Percentiles rank a stretch among this genome's conserved stretches.
These are phyloP conservation scores for Suricata suricatta DNA, from an alignment of 2,113 vertebrate genomes.

Conservation along the genomic window DNA sequence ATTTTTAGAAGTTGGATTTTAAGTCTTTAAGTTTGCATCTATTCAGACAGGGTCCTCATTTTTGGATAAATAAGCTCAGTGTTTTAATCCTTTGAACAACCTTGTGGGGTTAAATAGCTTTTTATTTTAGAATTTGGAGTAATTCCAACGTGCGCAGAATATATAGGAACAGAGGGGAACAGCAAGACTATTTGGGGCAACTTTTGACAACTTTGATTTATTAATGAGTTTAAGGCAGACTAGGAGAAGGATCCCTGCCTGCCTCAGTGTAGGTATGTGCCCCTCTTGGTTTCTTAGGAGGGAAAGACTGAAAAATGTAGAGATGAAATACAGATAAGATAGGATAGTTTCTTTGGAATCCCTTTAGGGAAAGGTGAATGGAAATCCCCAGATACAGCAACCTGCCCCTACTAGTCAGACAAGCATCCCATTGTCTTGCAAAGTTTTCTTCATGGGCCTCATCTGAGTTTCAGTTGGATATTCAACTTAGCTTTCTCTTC, in stretches of 20 bases:
- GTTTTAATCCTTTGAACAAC: neutral
- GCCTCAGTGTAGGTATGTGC: neutral
- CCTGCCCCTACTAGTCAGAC: neutral
- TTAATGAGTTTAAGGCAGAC: slow-evolving; percentile 7
- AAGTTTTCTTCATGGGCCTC: neutral
- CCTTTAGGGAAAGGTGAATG: neutral
- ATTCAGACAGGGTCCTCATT: neutral
- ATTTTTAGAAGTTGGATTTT: slow-evolving; percentile 6
- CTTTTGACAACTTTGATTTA: slow-evolving; percentile 7
- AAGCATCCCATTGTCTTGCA: neutral
- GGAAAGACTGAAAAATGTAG: neutral
- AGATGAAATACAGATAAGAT: neutral
- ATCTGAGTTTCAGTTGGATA: neutral
- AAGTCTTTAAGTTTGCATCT: slow-evolving; percentile 23
- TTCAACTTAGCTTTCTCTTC: neutral
- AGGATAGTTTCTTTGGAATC: neutral
- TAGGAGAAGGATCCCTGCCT: neutral
- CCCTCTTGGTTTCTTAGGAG: neutral
- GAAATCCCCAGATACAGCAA: neutral
- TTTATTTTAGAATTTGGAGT: slow-evolving; percentile 10
- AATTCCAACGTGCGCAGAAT: neutral
- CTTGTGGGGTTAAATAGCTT: slow-evolving; percentile 3
- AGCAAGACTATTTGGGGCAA: neutral
- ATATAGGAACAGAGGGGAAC: neutral
- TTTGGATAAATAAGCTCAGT: neutral